Conservation (phyloP, 2,113 vertebrate genomes). For the Lophius piscatorius region DNA sequence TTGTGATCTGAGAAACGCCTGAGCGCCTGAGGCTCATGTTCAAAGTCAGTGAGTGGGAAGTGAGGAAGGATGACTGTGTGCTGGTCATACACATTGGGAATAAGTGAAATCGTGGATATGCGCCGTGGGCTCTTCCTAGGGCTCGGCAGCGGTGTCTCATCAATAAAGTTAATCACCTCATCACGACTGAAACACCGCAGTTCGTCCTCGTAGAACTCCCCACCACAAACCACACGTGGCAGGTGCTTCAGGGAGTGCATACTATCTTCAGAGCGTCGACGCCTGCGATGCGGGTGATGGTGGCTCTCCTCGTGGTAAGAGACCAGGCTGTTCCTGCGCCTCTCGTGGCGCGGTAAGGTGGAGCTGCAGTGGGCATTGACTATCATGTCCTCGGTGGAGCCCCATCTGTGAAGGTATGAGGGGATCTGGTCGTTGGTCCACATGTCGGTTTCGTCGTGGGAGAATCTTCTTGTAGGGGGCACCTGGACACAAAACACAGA, state of each 20-base stretch:
- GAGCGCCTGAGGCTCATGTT: slow-evolving; percentile 85
- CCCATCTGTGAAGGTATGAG: slow-evolving; percentile 87
- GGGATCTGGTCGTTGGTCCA: slow-evolving; percentile 87
- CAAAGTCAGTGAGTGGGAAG: slow-evolving; percentile 87
- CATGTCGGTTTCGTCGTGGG: slow-evolving; percentile 91
- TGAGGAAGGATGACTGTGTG: slow-evolving; percentile 68
- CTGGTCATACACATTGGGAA: slow-evolving; percentile 78
- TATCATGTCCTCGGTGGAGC: slow-evolving; percentile 87
- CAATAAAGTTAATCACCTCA: slow-evolving; percentile 85
- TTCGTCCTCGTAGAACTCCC: slow-evolving; percentile 75
- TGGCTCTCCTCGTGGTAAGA: slow-evolving; percentile 83
- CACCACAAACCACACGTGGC: slow-evolving; percentile 62
- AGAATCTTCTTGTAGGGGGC: slow-evolving; percentile 91
- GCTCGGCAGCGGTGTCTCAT: slow-evolving; percentile 83
- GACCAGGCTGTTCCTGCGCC: slow-evolving; percentile 81
- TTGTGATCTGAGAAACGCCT: slow-evolving; percentile 75
- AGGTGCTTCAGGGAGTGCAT: slow-evolving; percentile 79
- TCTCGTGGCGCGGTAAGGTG: slow-evolving; percentile 81
- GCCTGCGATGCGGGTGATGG: slow-evolving; percentile 77
- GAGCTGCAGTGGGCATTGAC: slow-evolving; percentile 82
- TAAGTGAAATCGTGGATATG: slow-evolving; percentile 79
- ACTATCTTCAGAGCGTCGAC: slow-evolving; percentile 86
- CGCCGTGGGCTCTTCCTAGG: slow-evolving; percentile 80
- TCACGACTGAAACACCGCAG: slow-evolving; percentile 85
- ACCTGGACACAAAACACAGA: slow-evolving; percentile 82